Base-by-base conservation (phyloP, 2,888 invertebrate species). In the Platerodrilus igneus region DNA sequence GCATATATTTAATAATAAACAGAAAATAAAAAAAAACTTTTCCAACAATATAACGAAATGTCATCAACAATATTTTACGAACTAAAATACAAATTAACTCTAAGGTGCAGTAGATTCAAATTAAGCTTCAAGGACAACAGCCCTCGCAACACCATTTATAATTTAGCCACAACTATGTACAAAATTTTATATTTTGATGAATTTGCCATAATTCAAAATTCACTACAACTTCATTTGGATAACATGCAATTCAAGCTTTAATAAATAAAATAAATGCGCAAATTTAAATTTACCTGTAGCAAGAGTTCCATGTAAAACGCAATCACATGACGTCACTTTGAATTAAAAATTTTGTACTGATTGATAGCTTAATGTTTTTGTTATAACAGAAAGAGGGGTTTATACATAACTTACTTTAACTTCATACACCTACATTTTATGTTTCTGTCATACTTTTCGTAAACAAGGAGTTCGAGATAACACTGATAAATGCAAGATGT, bases 311-410 rank as follows among this genome's bases (percentile, higher is more conserved):
- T 63, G 56, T 60, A 63, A 55, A 65, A 64, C 63, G 64, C 63
- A 62, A 65, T 64, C 65, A 64, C 63, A 66, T 67, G 67, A 67
- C 67, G 67, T 67, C 67, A 67, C 65, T 44, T 41, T 53, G 51
- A n/a, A 51, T 55, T 59, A 59, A 58, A 64, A 63, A 62, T 58
- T 59, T 58, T 56, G 56, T 53, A 50, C 35, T 37, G 46, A 40
- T 44, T 50, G 56, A 53, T 55, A 53, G 53, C 51, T 45, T 49
- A 50, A 47, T 48, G 47, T 41, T 32, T 48, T 50, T 44, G 31
- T 47, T 50, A 51, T 45, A 52, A 50, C 53, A 50, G 40, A 48
- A 55, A 59, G 57, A 53, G 45, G 48, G 58, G 45, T 51, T 46
- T 47, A 41, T 34, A 31, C 40, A 45, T 42, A 50, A 53, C 34